Evolutionary conservation across 2,888 invertebrate genomes (phyloP).

Genomic region (Drosophila paramelanica): DNA sequence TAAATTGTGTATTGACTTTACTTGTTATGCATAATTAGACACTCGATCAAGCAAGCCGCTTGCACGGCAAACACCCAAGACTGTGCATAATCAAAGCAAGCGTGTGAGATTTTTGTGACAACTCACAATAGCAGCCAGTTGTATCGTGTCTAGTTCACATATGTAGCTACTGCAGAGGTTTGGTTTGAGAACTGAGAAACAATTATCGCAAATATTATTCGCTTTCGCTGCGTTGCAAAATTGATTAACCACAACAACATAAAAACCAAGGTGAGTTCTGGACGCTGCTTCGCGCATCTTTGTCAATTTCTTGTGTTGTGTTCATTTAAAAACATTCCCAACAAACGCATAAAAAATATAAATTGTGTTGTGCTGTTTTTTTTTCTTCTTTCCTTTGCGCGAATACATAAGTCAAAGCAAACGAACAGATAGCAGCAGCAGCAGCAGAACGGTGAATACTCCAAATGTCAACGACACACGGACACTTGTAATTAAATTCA

Average conservation of each 20-base stretch:
- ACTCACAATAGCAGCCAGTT: conserved; percentile 56
- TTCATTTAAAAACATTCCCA: conserved; percentile 26
- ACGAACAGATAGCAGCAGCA: conserved; percentile 45
- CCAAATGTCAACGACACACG: conserved; percentile 57
- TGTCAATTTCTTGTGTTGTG: conserved; percentile 18
- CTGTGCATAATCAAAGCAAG: conserved; percentile 39
- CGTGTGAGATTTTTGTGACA: conserved; percentile 44
- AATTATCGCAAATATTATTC: conserved; percentile 65
- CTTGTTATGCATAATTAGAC: conserved; percentile 1
- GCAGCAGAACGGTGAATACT: conserved; percentile 60
- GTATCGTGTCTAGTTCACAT: conserved; percentile 61
- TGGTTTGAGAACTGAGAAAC: conserved; percentile 61
- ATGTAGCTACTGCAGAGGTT: conserved; percentile 46
- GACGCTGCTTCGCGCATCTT: conserved; percentile 7
- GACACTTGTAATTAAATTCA: conserved; percentile 79
- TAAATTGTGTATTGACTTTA: conserved; percentile 4
- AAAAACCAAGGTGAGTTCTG: conserved; percentile 58
- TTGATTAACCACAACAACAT: conserved; percentile 49
- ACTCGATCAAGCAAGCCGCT: background rate
- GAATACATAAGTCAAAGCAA: conserved; percentile 60
- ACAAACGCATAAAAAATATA: conserved; percentile 31
- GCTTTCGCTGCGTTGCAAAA: conserved; percentile 58
- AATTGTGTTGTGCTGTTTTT: conserved; percentile 45
- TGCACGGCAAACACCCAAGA: background rate
- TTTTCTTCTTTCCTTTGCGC: conserved; percentile 32